phyloP scores from a whole-genome alignment of 2,797 vertebrate genomes.

The Nasua narica region DNA sequence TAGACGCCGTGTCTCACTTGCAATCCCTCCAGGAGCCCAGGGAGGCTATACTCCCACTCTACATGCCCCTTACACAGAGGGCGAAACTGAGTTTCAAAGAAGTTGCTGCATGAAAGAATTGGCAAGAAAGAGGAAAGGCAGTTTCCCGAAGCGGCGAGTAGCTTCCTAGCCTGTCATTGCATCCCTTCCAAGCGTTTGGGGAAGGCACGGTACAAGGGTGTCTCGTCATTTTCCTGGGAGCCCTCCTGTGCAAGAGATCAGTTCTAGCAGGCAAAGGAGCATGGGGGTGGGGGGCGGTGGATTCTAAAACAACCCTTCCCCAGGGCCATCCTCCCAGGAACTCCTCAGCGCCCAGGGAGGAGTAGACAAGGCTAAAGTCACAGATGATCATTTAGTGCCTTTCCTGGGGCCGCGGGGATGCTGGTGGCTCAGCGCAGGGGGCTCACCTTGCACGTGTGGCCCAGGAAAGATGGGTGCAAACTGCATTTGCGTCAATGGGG shows the following conservation, averaged over 20 bases:
- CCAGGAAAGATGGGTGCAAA: background rate
- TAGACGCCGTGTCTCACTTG: rapidly evolving
- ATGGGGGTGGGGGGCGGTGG: background rate
- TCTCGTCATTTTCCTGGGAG: background rate
- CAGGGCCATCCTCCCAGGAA: rapidly evolving
- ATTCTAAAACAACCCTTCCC: background rate
- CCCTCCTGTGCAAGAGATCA: background rate
- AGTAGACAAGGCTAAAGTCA: background rate
- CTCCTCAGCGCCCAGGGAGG: background rate
- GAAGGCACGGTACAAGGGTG: rapidly evolving
- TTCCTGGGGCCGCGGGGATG: background rate
- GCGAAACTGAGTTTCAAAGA: background rate
- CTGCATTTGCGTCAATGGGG: background rate
- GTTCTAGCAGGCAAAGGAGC: background rate
- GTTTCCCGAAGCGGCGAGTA: background rate
- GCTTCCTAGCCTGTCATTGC: background rate
- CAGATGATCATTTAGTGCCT: background rate
- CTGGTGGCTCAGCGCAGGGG: background rate
- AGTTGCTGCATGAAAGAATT: background rate
- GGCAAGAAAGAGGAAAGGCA: background rate
- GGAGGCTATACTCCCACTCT: background rate
- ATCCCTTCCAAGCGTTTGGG: background rate
- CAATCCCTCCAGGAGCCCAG: background rate
- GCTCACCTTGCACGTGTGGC: background rate
- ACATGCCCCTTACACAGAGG: background rate